phyloP scores from a whole-genome alignment of 2,888 invertebrate species.

The Eupsilia transversa region DNA sequence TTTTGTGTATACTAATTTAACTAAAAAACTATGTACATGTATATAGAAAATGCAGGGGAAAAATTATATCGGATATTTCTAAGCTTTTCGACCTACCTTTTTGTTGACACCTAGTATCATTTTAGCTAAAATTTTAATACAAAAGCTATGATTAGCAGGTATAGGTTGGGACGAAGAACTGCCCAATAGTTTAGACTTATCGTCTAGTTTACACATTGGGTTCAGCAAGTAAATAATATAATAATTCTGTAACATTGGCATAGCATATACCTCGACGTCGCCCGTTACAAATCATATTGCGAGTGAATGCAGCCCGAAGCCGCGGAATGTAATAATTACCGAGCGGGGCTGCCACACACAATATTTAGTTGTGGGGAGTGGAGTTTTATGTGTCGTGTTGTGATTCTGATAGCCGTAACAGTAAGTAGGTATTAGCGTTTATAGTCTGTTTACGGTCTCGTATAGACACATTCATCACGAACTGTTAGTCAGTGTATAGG shows the following conservation, averaged over 20 bases:
- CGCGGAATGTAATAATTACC: slow-evolving; percentile 82
- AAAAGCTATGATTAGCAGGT: too few relatives aligned
- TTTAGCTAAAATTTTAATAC: too few relatives aligned
- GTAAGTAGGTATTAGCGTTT: background rate
- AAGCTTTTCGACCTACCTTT: too few relatives aligned
- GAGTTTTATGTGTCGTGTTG: slow-evolving; percentile 10
- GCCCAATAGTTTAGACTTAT: too few relatives aligned
- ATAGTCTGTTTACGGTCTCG: background rate
- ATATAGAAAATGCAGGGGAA: too few relatives aligned
- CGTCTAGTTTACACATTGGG: too few relatives aligned
- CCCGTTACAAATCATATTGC: slow-evolving; percentile 75
- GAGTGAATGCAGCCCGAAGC: slow-evolving; percentile 68
- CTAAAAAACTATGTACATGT: too few relatives aligned
- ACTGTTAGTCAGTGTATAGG: background rate
- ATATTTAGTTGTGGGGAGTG: slow-evolving; percentile 26
- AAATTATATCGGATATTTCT: too few relatives aligned
- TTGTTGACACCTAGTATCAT: too few relatives aligned
- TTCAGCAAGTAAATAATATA: slow-evolving; percentile 1
- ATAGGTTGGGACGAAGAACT: too few relatives aligned
- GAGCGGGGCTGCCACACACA: slow-evolving; percentile 68
- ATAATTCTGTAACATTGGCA: background rate
- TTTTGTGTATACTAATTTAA: too few relatives aligned
- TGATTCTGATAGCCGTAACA: background rate
- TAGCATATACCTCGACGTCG: slow-evolving; percentile 18
- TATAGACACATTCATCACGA: background rate